Conservation (phyloP, 2,113 vertebrate genomes). For the Nothoprocta perdicaria region DNA sequence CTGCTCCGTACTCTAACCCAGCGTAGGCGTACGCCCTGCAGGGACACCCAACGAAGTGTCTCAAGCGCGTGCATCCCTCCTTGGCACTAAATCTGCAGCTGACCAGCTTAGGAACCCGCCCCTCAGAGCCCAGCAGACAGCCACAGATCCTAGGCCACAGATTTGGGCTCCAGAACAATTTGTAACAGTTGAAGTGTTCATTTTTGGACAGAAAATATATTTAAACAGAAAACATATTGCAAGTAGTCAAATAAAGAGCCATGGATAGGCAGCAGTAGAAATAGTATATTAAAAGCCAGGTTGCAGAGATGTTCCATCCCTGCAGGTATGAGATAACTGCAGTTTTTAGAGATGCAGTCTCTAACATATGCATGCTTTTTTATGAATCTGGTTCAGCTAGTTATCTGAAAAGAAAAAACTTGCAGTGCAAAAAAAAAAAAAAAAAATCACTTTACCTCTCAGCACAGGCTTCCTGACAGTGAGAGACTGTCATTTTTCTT, state of each 20-base stretch:
- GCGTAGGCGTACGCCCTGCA: conserved; percentile 89
- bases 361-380: background rate
- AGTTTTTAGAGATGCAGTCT: background rate
- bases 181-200: background rate
- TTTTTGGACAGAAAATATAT: background rate
- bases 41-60: fast-evolving
- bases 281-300: background rate
- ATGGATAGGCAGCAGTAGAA: background rate
- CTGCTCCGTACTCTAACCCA: conserved; percentile 88
- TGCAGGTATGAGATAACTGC: background rate
- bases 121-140: fast-evolving
- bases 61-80: fast-evolving
- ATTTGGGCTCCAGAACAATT: background rate
- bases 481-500: conserved; percentile 92
- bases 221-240: background rate
- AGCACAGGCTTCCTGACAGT: conserved; percentile 94
- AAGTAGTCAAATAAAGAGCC: background rate
- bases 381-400: background rate
- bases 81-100: fast-evolving
- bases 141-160: background rate
- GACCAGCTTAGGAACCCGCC: fast-evolving
- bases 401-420: background rate
- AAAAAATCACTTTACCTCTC: conserved; percentile 84
- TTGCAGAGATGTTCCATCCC: background rate
- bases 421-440: background rate